Base-by-base conservation (phyloP, 2,888 invertebrate genomes). In the Stenolophus ochropezus region DNA sequence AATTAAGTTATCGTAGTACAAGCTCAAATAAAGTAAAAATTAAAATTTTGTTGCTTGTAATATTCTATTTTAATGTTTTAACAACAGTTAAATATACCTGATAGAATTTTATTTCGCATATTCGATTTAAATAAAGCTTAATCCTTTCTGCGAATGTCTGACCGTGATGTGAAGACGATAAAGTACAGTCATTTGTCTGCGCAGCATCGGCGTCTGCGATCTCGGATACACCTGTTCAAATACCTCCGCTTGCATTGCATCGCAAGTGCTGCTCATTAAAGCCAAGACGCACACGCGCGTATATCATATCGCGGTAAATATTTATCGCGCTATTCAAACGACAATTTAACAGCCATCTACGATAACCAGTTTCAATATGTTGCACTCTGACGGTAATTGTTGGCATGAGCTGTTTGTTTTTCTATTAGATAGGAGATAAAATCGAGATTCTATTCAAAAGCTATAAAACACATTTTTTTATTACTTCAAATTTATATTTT, bases 181-280 rank as follows among this genome's bases (percentile, higher is more conserved):
- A 74, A 53, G 25, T 25, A 74, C 23, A 23, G 21, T 51, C 53
- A 74, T 53, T 74, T 74, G 53, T 74, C 51, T 49, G 8, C 1
- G 21, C 47, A 42, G 14, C 23, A 21, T 61, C 25, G 61, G 23
- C n/a, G n/a, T 23, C 25, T 25, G 20, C 61, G 61, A 61, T 61
- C 61, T 25, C 61, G 21, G 25, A 61, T 61, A 61, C 65, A 76
- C 76, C 76, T 76, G 76, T 76, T 53, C 76, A 76, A 76, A 76
- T 58, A 76, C n/a, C 65, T 69, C 18, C 33, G 65, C 65, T 69
- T 53, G 56, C 58, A 58, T 33, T 76, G 76, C 27, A 56, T 20
- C 20, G 18, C 21, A 56, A 20, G 65, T 76, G 56, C 58, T 58
- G 27, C 76, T 76, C 76, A 76, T 76, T 76, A 76, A 76, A 76